phyloP scores from a whole-genome alignment of 2,888 invertebrate species.

The Macrophya alboannulata region DNA sequence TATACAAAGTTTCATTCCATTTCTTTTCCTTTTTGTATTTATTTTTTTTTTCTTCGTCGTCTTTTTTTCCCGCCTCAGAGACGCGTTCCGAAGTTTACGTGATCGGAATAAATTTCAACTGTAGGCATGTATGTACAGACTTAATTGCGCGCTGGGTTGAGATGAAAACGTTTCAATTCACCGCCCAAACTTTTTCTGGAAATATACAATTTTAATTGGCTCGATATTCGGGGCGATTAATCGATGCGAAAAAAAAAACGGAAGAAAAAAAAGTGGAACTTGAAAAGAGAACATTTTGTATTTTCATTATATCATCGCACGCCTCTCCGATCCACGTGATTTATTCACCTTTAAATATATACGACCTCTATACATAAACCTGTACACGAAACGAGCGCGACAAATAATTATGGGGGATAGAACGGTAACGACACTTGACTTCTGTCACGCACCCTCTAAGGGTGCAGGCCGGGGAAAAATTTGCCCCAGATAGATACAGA shows the following conservation, averaged over 20 bases:
- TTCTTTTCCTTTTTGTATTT: background rate
- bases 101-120: constrained; percentile 41
- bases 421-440: constrained; percentile 24
- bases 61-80: background rate
- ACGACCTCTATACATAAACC: background rate
- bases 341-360: background rate
- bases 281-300: background rate
- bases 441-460: constrained; percentile 21
- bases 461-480: background rate
- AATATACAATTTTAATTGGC: constrained; percentile 28
- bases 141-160: background rate
- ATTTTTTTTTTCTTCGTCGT: background rate
- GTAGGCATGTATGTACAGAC: background rate
- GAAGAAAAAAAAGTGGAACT: background rate
- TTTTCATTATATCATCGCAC: background rate
- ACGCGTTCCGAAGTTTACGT: constrained; percentile 4
- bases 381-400: background rate
- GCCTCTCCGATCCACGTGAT: constrained; percentile 8
- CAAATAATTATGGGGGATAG: constrained; percentile 20
- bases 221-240: constrained; percentile 1
- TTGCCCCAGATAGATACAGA: constrained; percentile 4
- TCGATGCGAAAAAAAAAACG: background rate
- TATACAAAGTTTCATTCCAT: background rate
- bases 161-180: constrained; percentile 31
- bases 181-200: background rate